phyloP scores from a whole-genome alignment of 2,797 vertebrate genomes.

The Galagoides demidoff region DNA sequence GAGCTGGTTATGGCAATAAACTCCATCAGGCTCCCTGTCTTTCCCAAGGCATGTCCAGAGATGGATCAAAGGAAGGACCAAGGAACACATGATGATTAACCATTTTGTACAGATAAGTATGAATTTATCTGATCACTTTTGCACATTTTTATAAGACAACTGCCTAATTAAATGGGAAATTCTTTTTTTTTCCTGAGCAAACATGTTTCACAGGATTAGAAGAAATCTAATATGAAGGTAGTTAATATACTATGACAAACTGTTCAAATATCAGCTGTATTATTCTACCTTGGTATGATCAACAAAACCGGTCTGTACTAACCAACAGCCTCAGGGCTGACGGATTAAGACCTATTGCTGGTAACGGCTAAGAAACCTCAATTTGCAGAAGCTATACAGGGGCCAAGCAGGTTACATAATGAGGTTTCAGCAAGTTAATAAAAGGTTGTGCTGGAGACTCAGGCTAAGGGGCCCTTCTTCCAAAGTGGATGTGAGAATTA shows the following conservation, averaged over 20 bases:
- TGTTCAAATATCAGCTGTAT: background rate
- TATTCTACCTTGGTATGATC: background rate
- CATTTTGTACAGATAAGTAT: background rate
- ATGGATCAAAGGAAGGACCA: background rate
- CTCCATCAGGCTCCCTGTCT: background rate
- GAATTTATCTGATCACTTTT: background rate
- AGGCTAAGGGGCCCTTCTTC: background rate
- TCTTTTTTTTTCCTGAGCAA: background rate
- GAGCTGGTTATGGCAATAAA: background rate
- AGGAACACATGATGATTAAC: background rate
- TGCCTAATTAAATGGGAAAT: background rate
- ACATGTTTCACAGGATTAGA: background rate
- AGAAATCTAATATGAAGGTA: background rate
- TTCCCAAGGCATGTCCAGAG: background rate
- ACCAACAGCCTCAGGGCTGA: background rate
- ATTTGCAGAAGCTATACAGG: background rate
- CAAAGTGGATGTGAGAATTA: slow-evolving; percentile 14
- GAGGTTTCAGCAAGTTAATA: background rate
- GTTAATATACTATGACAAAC: background rate
- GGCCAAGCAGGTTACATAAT: background rate
- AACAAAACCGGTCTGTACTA: background rate
- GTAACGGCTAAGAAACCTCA: background rate
- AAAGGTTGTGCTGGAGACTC: background rate
- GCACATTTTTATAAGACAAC: background rate
- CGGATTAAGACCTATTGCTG: background rate